phyloP scores from a whole-genome alignment of 2,888 invertebrate species.

The Neoitamus cyanurus region DNA sequence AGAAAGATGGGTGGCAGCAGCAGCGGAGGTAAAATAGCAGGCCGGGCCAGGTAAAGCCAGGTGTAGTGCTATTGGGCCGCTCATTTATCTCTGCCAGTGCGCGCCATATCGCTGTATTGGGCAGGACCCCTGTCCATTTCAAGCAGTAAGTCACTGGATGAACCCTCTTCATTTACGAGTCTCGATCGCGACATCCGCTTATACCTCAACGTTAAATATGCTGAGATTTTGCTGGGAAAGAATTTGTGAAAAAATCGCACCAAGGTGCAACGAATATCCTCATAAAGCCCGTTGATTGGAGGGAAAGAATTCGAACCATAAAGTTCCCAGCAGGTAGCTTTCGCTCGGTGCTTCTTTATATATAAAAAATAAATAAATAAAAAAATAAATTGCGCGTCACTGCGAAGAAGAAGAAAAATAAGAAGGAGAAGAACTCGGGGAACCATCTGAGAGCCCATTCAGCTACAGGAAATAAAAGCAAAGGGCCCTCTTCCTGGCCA shows the following conservation, averaged over 20 bases:
- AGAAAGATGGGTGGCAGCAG: neutral
- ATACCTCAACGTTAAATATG: neutral
- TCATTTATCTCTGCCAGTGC: neutral
- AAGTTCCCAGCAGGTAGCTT: constrained; percentile 27
- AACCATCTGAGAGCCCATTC: neutral
- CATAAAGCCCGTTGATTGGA: neutral
- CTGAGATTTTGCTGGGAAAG: neutral
- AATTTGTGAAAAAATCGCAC: neutral
- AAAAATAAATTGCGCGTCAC: neutral
- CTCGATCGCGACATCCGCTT: neutral
- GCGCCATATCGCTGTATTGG: neutral
- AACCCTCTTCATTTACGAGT: neutral
- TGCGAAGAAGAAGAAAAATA: neutral
- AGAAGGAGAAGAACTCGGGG: neutral
- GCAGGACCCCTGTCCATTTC: neutral
- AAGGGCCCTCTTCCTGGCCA: neutral
- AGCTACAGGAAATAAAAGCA: neutral
- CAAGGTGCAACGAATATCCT: neutral
- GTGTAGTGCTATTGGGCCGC: neutral
- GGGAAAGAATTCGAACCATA: neutral
- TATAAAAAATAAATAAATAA: too few relatives aligned
- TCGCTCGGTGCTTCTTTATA: neutral
- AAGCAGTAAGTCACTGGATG: neutral
- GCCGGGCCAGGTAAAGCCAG: neutral
- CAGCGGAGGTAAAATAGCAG: neutral